Percentiles rank a stretch among this genome's conserved stretches.
Conservation (phyloP, 1,140 invertebrate species). For the Zaprionus nigranus region DNA sequence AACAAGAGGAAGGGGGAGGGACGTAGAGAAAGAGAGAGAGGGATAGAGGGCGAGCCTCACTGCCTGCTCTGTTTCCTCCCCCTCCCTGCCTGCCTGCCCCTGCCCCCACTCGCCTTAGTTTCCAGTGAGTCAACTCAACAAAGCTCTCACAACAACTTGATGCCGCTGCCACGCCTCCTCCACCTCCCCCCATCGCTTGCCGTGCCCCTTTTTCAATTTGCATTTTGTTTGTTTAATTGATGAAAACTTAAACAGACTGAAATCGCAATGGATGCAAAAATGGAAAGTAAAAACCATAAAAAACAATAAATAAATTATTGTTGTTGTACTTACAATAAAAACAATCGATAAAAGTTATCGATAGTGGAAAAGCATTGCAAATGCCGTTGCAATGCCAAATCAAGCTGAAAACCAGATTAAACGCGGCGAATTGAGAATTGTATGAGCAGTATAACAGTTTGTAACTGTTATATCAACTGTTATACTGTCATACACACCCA, state of each 20-base stretch:
- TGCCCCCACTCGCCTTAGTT: constrained; percentile 19
- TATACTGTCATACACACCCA: not conserved
- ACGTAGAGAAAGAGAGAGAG: constrained; percentile 6
- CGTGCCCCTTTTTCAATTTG: constrained; percentile 11
- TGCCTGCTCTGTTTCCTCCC: not conserved
- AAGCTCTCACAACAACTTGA: constrained; percentile 4
- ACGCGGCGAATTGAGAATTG: constrained; percentile 8
- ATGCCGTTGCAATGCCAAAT: constrained; percentile 13
- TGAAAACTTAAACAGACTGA: constrained; percentile 62
- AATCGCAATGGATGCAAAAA: constrained; percentile 29
- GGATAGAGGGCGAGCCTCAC: not conserved
- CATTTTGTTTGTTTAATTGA: constrained; percentile 73
- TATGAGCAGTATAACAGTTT: not conserved
- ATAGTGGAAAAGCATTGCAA: constrained; percentile 4
- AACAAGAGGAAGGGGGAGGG: constrained; percentile 10
- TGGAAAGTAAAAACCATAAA: not conserved
- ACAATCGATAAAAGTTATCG: constrained; percentile 10
- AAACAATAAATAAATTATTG: not conserved
- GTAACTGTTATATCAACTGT: not conserved
- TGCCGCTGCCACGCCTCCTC: constrained; percentile 20
- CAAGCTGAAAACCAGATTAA: not conserved
- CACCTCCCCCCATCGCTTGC: not conserved
- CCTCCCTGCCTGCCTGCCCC: not conserved
- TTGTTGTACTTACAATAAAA: constrained; percentile 45
- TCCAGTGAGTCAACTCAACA: constrained; percentile 25